phyloP scores from a whole-genome alignment of 2,113 vertebrate genomes.

The Melanerpes aurifrons region DNA sequence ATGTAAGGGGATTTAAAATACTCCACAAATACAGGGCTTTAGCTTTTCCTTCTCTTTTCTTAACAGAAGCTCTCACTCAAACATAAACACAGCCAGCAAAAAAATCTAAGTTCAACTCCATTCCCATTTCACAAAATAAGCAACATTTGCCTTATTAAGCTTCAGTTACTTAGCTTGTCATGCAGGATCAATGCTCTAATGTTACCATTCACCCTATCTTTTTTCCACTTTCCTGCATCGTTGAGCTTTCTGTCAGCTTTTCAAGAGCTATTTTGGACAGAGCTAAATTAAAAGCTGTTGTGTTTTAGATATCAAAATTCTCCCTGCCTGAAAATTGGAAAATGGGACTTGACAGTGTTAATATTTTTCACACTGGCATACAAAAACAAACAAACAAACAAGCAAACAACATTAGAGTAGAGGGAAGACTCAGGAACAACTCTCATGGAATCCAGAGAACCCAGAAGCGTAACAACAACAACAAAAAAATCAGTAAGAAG shows the following conservation, averaged over 20 bases:
- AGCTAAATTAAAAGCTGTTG: background rate
- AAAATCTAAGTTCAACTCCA: background rate
- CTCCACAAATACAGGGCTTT: background rate
- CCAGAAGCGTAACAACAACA: background rate
- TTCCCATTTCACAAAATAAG: background rate
- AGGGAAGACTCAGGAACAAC: background rate
- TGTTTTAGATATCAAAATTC: background rate
- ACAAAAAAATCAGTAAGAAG: background rate
- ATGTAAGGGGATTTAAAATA: background rate
- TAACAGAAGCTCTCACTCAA: background rate
- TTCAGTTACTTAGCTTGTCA: background rate
- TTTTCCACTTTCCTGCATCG: background rate
- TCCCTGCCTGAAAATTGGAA: background rate
- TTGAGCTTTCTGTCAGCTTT: background rate
- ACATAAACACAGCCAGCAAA: background rate
- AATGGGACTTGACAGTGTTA: background rate
- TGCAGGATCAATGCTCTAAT: background rate
- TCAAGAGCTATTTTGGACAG: background rate
- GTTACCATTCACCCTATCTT: background rate
- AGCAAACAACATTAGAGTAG: accelerated
- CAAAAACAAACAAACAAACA: background rate
- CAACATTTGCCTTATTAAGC: background rate
- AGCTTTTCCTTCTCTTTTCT: background rate
- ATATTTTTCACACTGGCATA: background rate
- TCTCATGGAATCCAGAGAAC: background rate